A percentile compares a stretch with the other conserved stretches of the same genome.
phyloP scores from a whole-genome alignment of 2,113 vertebrate species.

The Cinclus cinclus region DNA sequence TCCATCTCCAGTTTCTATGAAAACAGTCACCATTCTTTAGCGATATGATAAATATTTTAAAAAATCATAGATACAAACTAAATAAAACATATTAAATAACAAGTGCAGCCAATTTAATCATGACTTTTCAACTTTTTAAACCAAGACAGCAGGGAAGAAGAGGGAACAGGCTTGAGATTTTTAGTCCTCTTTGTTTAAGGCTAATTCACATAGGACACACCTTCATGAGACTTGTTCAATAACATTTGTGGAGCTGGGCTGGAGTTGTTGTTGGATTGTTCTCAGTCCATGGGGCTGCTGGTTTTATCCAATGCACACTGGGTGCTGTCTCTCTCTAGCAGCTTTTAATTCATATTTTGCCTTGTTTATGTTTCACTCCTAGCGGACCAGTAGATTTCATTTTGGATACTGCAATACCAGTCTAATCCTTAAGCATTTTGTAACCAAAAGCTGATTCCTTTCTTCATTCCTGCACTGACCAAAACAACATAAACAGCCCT shows the following conservation, averaged over 20 bases:
- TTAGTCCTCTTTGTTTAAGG: slow-evolving; percentile 64
- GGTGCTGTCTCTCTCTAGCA: slow-evolving; percentile 28
- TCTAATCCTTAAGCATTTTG: not conserved
- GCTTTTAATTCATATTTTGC: slow-evolving; percentile 56
- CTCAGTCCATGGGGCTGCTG: slow-evolving; percentile 54
- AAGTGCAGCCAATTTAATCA: slow-evolving; percentile 68
- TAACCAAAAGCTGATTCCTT: not conserved
- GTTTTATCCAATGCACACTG: slow-evolving; percentile 30
- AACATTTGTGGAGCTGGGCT: slow-evolving; percentile 68
- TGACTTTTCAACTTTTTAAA: slow-evolving; percentile 70
- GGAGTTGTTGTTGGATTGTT: slow-evolving; percentile 64
- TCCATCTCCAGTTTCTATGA: slow-evolving; percentile 64
- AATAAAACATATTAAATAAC: slow-evolving; percentile 70
- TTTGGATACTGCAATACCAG: not conserved
- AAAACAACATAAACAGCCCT: not conserved
- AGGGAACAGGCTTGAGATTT: slow-evolving; percentile 59
- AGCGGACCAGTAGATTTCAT: not conserved
- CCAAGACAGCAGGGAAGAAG: slow-evolving; percentile 62
- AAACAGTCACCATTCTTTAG: slow-evolving; percentile 69
- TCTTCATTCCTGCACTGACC: slow-evolving; percentile 8
- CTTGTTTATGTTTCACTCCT: slow-evolving; percentile 25
- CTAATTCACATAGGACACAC: slow-evolving; percentile 67
- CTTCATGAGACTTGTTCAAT: slow-evolving; percentile 68
- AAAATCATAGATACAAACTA: slow-evolving; percentile 67
- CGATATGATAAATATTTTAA: slow-evolving; percentile 66